Evolutionary conservation across 2,888 invertebrate genomes (phyloP).

Genomic region (Brenthis hecate): DNA sequence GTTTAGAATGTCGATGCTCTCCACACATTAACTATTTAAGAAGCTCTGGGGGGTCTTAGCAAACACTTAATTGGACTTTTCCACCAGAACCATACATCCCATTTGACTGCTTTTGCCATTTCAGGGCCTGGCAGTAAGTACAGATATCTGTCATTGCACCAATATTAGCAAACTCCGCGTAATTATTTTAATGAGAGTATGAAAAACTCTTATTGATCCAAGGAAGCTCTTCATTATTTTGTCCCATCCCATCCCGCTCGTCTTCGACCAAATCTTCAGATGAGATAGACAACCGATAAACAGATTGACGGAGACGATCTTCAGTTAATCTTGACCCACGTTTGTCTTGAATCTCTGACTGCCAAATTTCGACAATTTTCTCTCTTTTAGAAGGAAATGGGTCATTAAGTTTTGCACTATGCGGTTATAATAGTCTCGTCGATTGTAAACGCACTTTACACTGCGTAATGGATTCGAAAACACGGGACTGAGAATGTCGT

Average conservation of each 20-base stretch:
- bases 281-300: not conserved
- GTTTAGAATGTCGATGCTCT: constrained; percentile 35
- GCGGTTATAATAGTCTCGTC: not conserved
- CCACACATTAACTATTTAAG: constrained; percentile 29
- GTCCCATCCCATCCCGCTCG: not conserved
- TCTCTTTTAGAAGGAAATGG: not conserved
- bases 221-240: not conserved
- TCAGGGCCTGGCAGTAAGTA: constrained; percentile 28
- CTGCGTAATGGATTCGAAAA: not conserved
- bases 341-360: not conserved
- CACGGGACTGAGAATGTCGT: not conserved
- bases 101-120: constrained; percentile 30
- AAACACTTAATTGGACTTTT: constrained; percentile 27
- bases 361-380: constrained; percentile 3
- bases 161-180: constrained; percentile 10
- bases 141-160: constrained; percentile 24
- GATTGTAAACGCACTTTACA: constrained; percentile 9
- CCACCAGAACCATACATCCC: constrained; percentile 38
- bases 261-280: not conserved
- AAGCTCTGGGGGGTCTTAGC: constrained; percentile 32
- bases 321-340: too few relatives aligned
- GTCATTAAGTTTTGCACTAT: not conserved
- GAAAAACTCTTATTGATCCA: constrained; percentile 4
- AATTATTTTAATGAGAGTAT: constrained; percentile 13
- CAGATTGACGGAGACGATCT: too few relatives aligned